Percentiles rank a stretch among this genome's conserved stretches.
These are phyloP conservation scores for Siderastrea siderea DNA, from an alignment of 92 coral and sea anemone species.

Conservation along the genomic window DNA sequence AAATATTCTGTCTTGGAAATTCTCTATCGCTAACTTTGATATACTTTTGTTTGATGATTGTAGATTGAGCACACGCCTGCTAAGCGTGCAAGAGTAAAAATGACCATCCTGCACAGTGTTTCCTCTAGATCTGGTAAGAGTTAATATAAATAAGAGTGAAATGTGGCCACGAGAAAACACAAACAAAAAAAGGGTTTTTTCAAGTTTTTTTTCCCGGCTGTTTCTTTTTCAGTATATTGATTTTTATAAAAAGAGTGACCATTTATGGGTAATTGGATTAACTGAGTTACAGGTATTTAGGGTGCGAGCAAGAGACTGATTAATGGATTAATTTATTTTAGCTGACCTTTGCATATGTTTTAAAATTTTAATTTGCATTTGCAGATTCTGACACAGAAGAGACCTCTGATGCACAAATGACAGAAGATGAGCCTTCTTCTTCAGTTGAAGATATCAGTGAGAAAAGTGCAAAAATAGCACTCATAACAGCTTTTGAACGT, in stretches of 20 bases:
- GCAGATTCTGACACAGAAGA: conserved; percentile 28
- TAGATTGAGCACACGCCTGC: conserved; percentile 1
- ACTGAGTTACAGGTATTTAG: no score
- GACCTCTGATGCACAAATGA: conserved; percentile 1
- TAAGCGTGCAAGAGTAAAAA: background rate
- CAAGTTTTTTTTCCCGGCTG: background rate
- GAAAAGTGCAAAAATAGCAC: conserved; percentile 34
- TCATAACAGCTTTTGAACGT: conserved; percentile 23
- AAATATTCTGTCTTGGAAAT: no score
- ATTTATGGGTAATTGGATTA: no score
- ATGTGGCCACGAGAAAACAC: background rate
- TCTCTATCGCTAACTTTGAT: background rate
- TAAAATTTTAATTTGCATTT: no score
- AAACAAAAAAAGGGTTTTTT: background rate
- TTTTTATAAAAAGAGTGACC: background rate
- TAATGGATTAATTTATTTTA: no score
- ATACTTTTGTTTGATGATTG: background rate
- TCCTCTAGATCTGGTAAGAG: background rate
- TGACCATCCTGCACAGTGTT: background rate
- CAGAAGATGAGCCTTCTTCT: conserved; percentile 36
- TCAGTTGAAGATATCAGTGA: conserved; percentile 38
- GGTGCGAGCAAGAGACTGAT: no score
- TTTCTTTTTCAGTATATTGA: no score
- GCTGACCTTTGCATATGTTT: no score
- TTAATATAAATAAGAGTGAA: background rate